Evolutionary conservation across 2,797 vertebrate genomes (phyloP).

Genomic region (Arnoldichthys spilopterus): DNA sequence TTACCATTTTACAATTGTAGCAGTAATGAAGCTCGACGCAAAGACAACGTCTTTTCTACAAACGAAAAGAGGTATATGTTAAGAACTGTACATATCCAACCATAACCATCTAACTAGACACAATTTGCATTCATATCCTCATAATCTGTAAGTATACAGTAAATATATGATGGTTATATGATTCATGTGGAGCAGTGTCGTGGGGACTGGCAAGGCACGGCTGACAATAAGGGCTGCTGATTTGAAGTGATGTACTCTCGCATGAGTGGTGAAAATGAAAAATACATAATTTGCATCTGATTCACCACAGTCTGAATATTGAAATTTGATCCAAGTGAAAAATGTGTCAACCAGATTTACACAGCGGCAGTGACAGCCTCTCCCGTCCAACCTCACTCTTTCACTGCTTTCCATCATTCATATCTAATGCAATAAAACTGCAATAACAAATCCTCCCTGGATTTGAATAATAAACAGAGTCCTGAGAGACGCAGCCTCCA

Average conservation of each 20-base stretch:
- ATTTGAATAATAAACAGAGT: slow-evolving; percentile 61
- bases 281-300: slow-evolving; percentile 81
- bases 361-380: slow-evolving; percentile 66
- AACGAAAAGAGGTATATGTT: slow-evolving; percentile 22
- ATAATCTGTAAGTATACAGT: slow-evolving; percentile 24
- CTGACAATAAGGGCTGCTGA: slow-evolving; percentile 49
- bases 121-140: slow-evolving; percentile 43
- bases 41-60: slow-evolving; percentile 12
- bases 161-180: slow-evolving; percentile 37
- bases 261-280: slow-evolving; percentile 52
- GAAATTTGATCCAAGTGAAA: slow-evolving; percentile 86
- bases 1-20: too few relatives aligned
- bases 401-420: slow-evolving; percentile 48
- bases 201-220: slow-evolving; percentile 19
- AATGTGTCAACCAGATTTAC: slow-evolving; percentile 86
- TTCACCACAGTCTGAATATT: slow-evolving; percentile 84
- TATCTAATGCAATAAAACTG: slow-evolving; percentile 61
- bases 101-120: slow-evolving; percentile 34
- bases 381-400: slow-evolving; percentile 49
- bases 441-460: slow-evolving; percentile 56
- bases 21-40: too few relatives aligned
- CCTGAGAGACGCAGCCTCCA: slow-evolving; percentile 46
- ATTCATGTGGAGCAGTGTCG: slow-evolving; percentile 35
- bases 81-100: slow-evolving; percentile 21
- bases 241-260: slow-evolving; percentile 45